Evolutionary conservation across 2,888 invertebrate genomes (phyloP).

Genomic region (Ferrisia virgata): DNA sequence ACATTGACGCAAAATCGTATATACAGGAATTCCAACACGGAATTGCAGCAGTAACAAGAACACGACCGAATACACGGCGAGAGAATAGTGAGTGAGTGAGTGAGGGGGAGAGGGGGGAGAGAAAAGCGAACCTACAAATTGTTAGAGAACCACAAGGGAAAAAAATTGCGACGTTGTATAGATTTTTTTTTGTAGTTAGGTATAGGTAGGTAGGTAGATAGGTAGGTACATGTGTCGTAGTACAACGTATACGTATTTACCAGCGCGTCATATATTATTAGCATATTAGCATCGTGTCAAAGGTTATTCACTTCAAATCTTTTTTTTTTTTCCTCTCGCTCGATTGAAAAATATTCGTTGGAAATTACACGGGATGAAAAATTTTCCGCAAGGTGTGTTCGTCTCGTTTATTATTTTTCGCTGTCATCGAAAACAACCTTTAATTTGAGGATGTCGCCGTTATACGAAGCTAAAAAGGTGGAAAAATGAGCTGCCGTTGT

Average conservation of each 20-base stretch:
- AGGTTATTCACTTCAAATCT: constrained; percentile 3
- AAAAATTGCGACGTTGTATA: background rate
- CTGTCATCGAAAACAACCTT: background rate
- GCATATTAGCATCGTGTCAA: constrained; percentile 10
- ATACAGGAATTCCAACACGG: background rate
- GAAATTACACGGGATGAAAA: background rate
- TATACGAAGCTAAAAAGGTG: background rate
- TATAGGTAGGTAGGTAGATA: too few relatives aligned
- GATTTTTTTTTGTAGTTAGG: too few relatives aligned
- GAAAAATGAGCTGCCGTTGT: background rate
- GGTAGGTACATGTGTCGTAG: background rate
- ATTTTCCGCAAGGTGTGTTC: background rate
- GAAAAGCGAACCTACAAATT: background rate
- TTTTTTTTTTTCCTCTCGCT: background rate
- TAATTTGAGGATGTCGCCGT: background rate
- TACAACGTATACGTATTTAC: background rate
- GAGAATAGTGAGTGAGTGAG: too few relatives aligned
- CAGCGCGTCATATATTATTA: background rate
- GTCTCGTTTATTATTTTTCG: background rate
- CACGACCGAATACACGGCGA: too few relatives aligned
- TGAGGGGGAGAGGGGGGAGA: background rate
- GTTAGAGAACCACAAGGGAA: background rate
- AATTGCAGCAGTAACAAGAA: constrained; percentile 14
- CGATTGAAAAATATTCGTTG: background rate
- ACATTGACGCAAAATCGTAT: background rate